These are phyloP conservation scores for Tuberolachnus salignus DNA, from an alignment of 2,888 invertebrate species.

Conservation along the genomic window DNA sequence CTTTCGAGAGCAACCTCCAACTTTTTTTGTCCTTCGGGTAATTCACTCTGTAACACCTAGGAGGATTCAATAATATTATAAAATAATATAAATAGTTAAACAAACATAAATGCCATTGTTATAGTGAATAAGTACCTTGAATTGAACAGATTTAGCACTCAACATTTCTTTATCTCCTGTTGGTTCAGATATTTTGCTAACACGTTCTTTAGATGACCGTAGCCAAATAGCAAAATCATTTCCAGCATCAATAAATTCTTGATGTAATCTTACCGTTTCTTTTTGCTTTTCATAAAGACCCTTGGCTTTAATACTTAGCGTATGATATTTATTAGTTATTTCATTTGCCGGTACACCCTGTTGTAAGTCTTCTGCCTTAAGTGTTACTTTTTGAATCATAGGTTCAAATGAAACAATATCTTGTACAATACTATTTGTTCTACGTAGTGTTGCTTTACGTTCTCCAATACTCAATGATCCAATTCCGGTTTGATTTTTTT, in stretches of 20 bases:
- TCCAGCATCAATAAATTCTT: slow-evolving; percentile 89
- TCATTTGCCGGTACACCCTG: slow-evolving; percentile 90
- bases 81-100: slow-evolving; percentile 7
- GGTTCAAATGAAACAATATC: slow-evolving; percentile 96
- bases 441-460: slow-evolving; percentile 84
- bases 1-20: slow-evolving; percentile 81
- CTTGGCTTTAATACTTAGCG: slow-evolving; percentile 86
- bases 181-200: slow-evolving; percentile 90
- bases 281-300: slow-evolving; percentile 87
- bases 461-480: slow-evolving; percentile 82
- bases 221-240: slow-evolving; percentile 93
- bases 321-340: slow-evolving; percentile 89
- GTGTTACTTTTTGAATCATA: slow-evolving; percentile 93
- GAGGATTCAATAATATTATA: slow-evolving; percentile 27
- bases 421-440: slow-evolving; percentile 92
- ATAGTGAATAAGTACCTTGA: slow-evolving; percentile 66
- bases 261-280: slow-evolving; percentile 87
- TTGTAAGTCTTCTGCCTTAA: slow-evolving; percentile 89
- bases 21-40: slow-evolving; percentile 82
- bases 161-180: slow-evolving; percentile 89
- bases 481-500: slow-evolving; percentile 72
- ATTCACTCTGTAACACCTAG: slow-evolving; percentile 77
- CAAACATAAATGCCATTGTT: background rate
- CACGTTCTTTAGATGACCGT: slow-evolving; percentile 83
- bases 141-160: slow-evolving; percentile 82